Conservation (phyloP, 2,888 invertebrate species). For the Zygogramma bicolorata region DNA sequence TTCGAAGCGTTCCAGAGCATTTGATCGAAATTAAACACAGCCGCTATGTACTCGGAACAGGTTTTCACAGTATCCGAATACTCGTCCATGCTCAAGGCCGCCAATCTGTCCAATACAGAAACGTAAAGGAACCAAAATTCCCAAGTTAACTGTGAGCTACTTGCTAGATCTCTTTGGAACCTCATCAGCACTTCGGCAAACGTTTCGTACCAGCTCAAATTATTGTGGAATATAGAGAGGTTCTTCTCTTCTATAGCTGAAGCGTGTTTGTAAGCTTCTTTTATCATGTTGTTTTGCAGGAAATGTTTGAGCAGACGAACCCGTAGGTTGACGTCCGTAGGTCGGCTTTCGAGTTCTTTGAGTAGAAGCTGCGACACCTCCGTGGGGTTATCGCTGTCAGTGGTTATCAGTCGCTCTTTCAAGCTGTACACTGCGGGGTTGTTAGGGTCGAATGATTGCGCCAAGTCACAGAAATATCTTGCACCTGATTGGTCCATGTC, state of each 20-base stretch:
- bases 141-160: constrained; percentile 69
- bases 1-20: constrained; percentile 69
- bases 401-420: constrained; percentile 77
- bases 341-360: constrained; percentile 78
- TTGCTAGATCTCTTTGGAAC: constrained; percentile 63
- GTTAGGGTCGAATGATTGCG: constrained; percentile 79
- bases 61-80: constrained; percentile 67
- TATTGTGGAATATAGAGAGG: constrained; percentile 71
- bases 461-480: constrained; percentile 86
- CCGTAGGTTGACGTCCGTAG: constrained; percentile 80
- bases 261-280: constrained; percentile 84
- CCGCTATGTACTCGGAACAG: constrained; percentile 70
- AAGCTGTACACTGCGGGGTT: constrained; percentile 81
- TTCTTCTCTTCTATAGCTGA: constrained; percentile 78
- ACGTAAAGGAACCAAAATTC: constrained; percentile 77
- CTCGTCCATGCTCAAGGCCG: constrained; percentile 71
- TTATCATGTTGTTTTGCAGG: constrained; percentile 75
- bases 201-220: constrained; percentile 74
- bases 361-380: constrained; percentile 75
- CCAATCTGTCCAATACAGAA: constrained; percentile 75
- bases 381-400: constrained; percentile 73
- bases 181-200: constrained; percentile 71
- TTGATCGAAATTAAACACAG: constrained; percentile 83
- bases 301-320: constrained; percentile 82
- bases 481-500: constrained; percentile 74